phyloP scores from a whole-genome alignment of 64 coral and sea anemone species.

The Pachyseris speciosa region DNA sequence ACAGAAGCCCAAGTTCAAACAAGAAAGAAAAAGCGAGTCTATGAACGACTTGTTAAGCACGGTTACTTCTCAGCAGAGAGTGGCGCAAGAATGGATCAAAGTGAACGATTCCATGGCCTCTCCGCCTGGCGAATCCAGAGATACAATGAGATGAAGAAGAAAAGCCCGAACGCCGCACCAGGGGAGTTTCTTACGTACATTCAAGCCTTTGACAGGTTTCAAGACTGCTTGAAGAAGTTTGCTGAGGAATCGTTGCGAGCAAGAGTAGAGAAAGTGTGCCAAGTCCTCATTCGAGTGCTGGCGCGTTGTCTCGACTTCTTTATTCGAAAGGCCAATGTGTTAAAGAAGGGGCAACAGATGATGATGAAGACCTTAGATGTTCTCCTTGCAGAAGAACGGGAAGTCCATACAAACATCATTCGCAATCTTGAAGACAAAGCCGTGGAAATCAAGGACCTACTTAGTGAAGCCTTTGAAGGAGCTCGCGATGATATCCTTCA shows the following conservation, averaged over 20 bases:
- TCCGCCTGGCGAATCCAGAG: constrained; percentile 55
- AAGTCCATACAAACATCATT: constrained; percentile 42
- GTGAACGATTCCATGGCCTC: constrained; percentile 64
- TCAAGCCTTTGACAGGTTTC: constrained; percentile 57
- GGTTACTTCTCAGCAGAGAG: constrained; percentile 3
- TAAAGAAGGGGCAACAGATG: constrained; percentile 22
- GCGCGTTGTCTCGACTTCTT: constrained; percentile 69
- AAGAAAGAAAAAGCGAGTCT: constrained; percentile 58
- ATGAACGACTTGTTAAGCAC: constrained; percentile 54
- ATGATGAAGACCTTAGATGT: constrained; percentile 16
- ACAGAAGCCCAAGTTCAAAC: constrained; percentile 10
- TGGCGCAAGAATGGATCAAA: neutral
- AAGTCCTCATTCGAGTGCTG: constrained; percentile 27
- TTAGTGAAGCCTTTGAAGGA: neutral
- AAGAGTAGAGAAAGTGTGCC: constrained; percentile 6
- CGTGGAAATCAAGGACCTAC: constrained; percentile 11
- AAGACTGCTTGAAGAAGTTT: constrained; percentile 43
- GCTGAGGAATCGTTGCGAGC: constrained; percentile 33
- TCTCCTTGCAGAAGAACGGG: constrained; percentile 7
- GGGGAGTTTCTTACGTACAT: constrained; percentile 26
- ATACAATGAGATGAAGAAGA: constrained; percentile 34
- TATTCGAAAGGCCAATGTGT: constrained; percentile 63
- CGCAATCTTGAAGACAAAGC: neutral
- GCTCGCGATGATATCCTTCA: neutral
- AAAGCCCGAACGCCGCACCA: constrained; percentile 3